These are phyloP conservation scores for Diprion similis DNA, from an alignment of 1,140 invertebrate species.

Conservation along the genomic window DNA sequence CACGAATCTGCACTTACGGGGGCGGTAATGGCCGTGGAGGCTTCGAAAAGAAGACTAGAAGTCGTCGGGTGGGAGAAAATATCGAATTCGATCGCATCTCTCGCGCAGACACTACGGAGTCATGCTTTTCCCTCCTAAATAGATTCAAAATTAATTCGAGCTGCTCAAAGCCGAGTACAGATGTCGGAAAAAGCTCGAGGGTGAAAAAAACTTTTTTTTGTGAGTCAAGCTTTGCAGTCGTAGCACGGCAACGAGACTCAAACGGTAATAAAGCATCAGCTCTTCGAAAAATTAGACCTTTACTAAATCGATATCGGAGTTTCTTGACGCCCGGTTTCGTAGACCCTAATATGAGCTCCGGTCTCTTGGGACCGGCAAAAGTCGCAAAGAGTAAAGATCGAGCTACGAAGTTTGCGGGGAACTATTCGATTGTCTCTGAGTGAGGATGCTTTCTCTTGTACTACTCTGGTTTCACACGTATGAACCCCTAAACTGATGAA, in stretches of 20 bases:
- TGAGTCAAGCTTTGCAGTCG: too few species aligned
- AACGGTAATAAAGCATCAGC: not conserved
- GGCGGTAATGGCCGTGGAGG: slow-evolving; percentile 10
- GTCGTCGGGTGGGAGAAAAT: slow-evolving; percentile 6
- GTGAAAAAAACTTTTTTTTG: too few species aligned
- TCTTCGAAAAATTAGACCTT: not conserved
- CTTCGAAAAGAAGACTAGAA: slow-evolving; percentile 3
- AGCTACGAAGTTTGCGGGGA: too few species aligned
- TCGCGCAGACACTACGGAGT: not conserved
- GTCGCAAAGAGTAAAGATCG: too few species aligned
- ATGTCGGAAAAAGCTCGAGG: too few species aligned
- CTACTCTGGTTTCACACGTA: too few species aligned
- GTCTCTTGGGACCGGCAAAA: too few species aligned
- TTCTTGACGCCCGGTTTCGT: too few species aligned
- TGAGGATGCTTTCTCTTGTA: too few species aligned
- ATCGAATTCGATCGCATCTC: slow-evolving; percentile 9
- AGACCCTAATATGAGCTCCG: not conserved
- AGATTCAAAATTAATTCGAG: not conserved
- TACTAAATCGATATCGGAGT: not conserved
- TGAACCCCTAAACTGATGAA: too few species aligned
- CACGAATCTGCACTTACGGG: slow-evolving; percentile 34
- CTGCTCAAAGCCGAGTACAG: not conserved
- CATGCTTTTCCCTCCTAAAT: not conserved
- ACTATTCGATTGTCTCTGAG: too few species aligned
- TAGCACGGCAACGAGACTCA: too few species aligned